phyloP scores from a whole-genome alignment of 2,797 vertebrate species.

The Eulemur mongoz region DNA sequence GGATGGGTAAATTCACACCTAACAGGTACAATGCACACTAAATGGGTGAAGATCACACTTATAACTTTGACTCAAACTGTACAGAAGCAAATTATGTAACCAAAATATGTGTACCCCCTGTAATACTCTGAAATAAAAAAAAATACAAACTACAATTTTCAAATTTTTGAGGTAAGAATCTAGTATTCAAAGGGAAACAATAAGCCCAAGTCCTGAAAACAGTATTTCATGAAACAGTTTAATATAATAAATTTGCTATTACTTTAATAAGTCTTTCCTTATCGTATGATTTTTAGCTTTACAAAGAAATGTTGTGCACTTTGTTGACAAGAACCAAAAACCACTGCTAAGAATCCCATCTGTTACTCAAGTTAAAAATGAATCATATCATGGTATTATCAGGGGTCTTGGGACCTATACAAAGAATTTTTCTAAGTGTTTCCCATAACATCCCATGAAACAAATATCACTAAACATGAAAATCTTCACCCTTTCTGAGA shows the following conservation, averaged over 20 bases:
- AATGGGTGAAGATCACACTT: too few species aligned
- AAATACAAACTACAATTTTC: not conserved
- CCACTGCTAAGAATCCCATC: not conserved
- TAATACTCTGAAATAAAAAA: not conserved
- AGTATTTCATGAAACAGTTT: not conserved
- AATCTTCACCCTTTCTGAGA: not conserved
- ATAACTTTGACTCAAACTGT: too few species aligned
- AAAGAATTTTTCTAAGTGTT: not conserved
- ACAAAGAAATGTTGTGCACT: not conserved
- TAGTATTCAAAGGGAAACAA: not conserved
- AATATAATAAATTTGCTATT: not conserved
- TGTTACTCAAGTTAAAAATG: conserved; percentile 6
- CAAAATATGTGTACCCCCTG: too few species aligned
- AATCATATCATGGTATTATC: not conserved
- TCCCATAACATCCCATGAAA: not conserved
- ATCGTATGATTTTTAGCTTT: not conserved
- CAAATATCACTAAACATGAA: not conserved
- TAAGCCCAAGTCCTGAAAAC: fast-evolving
- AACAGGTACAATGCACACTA: too few species aligned
- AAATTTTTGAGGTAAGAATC: not conserved
- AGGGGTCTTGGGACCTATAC: not conserved
- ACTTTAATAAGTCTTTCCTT: not conserved
- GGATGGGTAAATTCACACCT: too few species aligned
- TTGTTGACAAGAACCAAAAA: not conserved
- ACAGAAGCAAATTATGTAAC: too few species aligned